Evolutionary conservation across 2,888 invertebrate genomes (phyloP), one percentile per base, ranked within the genome.

Genomic region (Erebia aethiops): DNA sequence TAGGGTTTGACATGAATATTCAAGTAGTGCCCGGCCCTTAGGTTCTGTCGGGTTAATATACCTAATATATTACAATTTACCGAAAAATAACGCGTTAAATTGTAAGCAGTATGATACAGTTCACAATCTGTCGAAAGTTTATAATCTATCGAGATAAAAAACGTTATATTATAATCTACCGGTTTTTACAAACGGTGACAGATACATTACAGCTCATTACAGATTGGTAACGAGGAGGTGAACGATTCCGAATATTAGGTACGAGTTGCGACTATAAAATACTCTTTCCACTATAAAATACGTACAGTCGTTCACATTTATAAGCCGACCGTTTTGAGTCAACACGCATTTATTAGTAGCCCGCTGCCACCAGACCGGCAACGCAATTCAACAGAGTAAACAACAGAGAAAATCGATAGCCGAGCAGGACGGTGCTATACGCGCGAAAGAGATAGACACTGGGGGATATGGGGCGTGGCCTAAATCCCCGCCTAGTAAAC

Each of bases 341-440:
- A 84, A 83, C 87, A 82, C 77, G 80, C 81, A 82, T 84, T 89
- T 76, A 75, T 76, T 73, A 74, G 69, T 71, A 71, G 71, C 57
- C 54, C 58, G 71, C 73, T 64, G 70, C 73, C 72, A 64, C 61
- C 72, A 54, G 52, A 69, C 71, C 79, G 84, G 82, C 86, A 77
- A 81, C 83, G 85, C 84, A 86, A 90, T 89, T 87, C 81, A 80
- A 80, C 80, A 85, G 86, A 81, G 89, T 90, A 91, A 91, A 91
- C 90, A 91, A 73, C 46, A 35, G 84, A 73, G 74, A 73, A 77
- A 76, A 77, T 77, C 77, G 75, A 77, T 77, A 75, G 79, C 71
- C 72, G 77, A 77, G 80, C 75, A 78, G 78, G 76, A 79, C 80
- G 77, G 76, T 71, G 46, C n/a, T 58, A 67, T 49, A 49, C 78